Evolutionary conservation across 2,888 invertebrate species (phyloP), one percentile per base, ranked within the genome.

Genomic region (Euclidia mi): DNA sequence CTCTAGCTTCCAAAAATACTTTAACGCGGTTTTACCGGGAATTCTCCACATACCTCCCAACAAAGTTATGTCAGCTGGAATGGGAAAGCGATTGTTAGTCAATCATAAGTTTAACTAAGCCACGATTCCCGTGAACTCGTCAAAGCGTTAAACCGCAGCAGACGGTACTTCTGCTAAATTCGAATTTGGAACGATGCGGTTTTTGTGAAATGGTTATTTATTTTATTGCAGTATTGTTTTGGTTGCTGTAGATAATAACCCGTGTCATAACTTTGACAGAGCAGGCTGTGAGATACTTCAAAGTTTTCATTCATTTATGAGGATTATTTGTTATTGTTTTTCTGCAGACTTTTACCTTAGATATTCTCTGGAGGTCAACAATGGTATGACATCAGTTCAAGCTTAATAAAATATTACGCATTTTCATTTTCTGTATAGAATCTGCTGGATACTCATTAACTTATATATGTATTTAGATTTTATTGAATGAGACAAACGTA

Each of bases 91-190:
- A 35, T 50, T 49, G 47, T 61, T 66, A 64, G 43, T 61, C 57
- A 61, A 57, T 68, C 65, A 68, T 43, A 69, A 57, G 50, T 68
- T 68, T 41, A n/a, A 17, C 45, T 48, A 49, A 45, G 46, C 37
- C 40, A n/a, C 35, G 25, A 29, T 25, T 29, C 20, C 65, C 61
- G 1, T 45, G 43, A 38, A 38, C 61, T 57, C 51, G 34, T 47
- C 43, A 49, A 48, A 60, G 35, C 15, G 9, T 43, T 25, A 45
- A 53, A 35, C 46, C 46, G n/a, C n/a, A n/a, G n/a, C n/a, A n/a
- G n/a, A n/a, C 20, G 37, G 40, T 32, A 46, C 28, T 10, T 28
- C 7, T 38, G n/a, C 12, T 15, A 34, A 40, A 49, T 41, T 49
- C 6, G 11, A 20, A 43, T 51, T 37, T 38, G 1, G 17, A 45